Evolutionary conservation across 2,888 invertebrate genomes (phyloP).

Genomic region (Acronicta aceris): DNA sequence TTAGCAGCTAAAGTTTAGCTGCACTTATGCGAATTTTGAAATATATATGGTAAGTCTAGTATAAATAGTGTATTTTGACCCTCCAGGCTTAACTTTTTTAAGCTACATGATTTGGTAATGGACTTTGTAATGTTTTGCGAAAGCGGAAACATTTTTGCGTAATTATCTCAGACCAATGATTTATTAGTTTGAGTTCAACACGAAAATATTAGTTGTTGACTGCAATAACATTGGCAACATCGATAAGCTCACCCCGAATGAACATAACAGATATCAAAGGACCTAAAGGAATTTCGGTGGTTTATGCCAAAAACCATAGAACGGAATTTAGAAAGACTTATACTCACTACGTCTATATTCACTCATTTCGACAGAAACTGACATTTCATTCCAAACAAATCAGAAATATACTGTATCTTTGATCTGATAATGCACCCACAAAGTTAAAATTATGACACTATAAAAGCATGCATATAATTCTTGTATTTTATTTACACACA

Average conservation of each 20-base stretch:
- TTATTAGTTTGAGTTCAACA: too few species aligned
- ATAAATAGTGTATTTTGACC: too few species aligned
- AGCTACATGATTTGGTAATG: too few species aligned
- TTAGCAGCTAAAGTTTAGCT: too few species aligned
- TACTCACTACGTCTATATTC: not conserved
- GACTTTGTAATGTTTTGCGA: too few species aligned
- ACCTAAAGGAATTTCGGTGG: constrained; percentile 15
- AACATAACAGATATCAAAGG: constrained; percentile 7
- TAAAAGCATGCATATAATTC: not conserved
- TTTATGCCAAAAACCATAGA: constrained; percentile 33
- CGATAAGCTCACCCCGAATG: not conserved
- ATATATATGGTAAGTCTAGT: too few species aligned
- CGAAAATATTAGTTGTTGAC: not conserved
- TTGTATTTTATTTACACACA: not conserved
- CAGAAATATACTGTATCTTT: constrained; percentile 17
- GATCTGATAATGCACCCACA: constrained; percentile 11
- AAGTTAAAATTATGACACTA: constrained; percentile 1
- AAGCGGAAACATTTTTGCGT: too few species aligned
- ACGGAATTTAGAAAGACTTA: constrained; percentile 3
- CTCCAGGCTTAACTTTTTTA: too few species aligned
- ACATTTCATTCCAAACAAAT: constrained; percentile 6
- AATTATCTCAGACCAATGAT: too few species aligned
- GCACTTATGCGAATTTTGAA: too few species aligned
- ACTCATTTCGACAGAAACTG: constrained; percentile 11
- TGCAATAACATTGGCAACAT: constrained; percentile 2